Percentiles rank a stretch among this genome's conserved stretches.
Evolutionary conservation across 2,888 invertebrate species (phyloP).

Genomic region (Sphinx pinastri): DNA sequence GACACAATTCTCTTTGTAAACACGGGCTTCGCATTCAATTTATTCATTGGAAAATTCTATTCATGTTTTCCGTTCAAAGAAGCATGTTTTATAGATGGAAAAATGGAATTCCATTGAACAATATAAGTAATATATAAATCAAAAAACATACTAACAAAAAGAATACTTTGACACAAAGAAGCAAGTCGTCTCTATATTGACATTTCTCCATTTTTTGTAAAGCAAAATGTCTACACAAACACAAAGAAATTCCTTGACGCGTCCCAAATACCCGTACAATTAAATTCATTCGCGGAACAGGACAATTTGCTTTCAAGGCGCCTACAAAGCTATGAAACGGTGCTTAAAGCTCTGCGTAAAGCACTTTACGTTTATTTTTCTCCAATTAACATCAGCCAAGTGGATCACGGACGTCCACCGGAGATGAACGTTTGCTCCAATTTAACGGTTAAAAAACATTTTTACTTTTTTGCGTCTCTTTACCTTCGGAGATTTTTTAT

Average conservation of each 20-base stretch:
- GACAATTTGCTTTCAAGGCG: conserved; percentile 4
- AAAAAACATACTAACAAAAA: not conserved
- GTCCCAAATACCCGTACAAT: conserved; percentile 12
- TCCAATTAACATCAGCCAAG: conserved; percentile 2
- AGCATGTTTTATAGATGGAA: not conserved
- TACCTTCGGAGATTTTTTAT: no score
- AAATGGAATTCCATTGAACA: not conserved
- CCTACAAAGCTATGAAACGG: conserved; percentile 7
- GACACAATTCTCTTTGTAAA: not conserved
- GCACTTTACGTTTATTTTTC: conserved; percentile 12
- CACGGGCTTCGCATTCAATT: not conserved
- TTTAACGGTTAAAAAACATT: not conserved
- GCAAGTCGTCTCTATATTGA: not conserved
- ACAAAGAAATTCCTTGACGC: not conserved
- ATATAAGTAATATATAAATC: not conserved
- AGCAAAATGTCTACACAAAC: not conserved
- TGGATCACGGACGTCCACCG: conserved; percentile 9
- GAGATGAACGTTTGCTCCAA: not conserved
- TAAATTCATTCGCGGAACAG: not conserved
- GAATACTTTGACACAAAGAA: not conserved
- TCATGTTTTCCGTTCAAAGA: not conserved
- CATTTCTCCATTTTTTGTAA: not conserved
- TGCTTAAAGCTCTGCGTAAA: conserved; percentile 9
- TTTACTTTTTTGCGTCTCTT: not conserved
- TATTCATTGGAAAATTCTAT: not conserved